Conservation (phyloP, 2,888 invertebrate species). For the Eupeodes luniger region DNA sequence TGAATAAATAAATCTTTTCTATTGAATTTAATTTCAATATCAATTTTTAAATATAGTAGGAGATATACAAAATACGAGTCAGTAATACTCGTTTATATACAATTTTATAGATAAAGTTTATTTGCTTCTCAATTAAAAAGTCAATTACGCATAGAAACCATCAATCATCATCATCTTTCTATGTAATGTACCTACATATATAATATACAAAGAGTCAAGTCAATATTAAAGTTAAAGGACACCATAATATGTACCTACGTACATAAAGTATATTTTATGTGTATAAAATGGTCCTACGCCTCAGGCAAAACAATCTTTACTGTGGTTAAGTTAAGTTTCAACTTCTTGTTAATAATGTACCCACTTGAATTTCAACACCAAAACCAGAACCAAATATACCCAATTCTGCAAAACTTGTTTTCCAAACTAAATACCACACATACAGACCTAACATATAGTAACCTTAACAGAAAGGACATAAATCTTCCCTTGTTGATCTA, state of each 20-base stretch:
- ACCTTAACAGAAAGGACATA: background rate
- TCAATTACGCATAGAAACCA: background rate
- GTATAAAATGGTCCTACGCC: background rate
- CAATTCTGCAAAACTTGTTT: constrained; percentile 18
- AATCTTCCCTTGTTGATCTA: constrained; percentile 4
- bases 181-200: no score
- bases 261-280: background rate
- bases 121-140: background rate
- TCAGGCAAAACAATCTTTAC: background rate
- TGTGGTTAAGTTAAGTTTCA: background rate
- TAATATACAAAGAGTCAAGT: background rate
- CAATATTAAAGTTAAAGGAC: background rate
- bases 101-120: no score
- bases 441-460: background rate
- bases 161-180: background rate
- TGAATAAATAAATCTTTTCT: no score
- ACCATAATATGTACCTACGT: no score
- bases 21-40: no score
- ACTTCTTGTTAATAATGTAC: background rate
- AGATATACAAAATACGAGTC: no score
- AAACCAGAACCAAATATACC: constrained; percentile 1
- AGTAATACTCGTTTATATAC: no score
- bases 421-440: background rate
- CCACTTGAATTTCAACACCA: constrained; percentile 12
- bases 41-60: no score